A percentile compares a stretch with the other conserved stretches of the same genome.
phyloP scores from a whole-genome alignment of 2,113 vertebrate genomes.

The Xenotilapia caudafasciata region DNA sequence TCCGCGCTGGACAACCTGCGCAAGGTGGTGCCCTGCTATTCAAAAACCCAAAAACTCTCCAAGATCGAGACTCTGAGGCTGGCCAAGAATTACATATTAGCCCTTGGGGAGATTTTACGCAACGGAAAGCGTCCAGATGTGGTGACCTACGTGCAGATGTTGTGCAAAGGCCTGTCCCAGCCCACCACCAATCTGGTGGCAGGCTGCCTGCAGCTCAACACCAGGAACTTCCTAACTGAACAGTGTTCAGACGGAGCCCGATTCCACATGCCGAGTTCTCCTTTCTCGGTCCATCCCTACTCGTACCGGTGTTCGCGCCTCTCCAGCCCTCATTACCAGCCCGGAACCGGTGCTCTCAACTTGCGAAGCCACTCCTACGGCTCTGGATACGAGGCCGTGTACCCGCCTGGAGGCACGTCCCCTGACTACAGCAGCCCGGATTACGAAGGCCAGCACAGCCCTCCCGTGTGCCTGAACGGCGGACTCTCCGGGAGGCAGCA shows the following conservation, averaged over 20 bases:
- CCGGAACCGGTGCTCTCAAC: conserved; percentile 76
- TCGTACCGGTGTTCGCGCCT: conserved; percentile 87
- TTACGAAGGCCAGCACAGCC: conserved; percentile 90
- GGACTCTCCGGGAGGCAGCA: conserved; percentile 89
- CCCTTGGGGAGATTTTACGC: conserved; percentile 94
- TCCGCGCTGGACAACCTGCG: conserved; percentile 96
- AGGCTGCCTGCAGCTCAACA: conserved; percentile 92
- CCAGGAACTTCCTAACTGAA: conserved; percentile 94
- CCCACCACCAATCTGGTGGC: conserved; percentile 93
- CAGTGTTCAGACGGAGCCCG: conserved; percentile 83
- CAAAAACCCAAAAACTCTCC: conserved; percentile 96
- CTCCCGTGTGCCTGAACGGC: conserved; percentile 87
- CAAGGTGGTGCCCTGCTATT: conserved; percentile 97
- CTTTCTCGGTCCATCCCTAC: conserved; percentile 90
- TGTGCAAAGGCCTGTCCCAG: conserved; percentile 92
- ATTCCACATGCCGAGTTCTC: conserved; percentile 84
- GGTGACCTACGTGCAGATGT: conserved; percentile 92
- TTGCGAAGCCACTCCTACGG: conserved; percentile 85
- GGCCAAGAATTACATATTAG: conserved; percentile 97
- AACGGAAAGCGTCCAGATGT: conserved; percentile 94
- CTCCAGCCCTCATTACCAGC: conserved; percentile 85
- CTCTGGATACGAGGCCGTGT: conserved; percentile 81
- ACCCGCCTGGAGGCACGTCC: conserved; percentile 80
- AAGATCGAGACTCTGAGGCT: conserved; percentile 95
- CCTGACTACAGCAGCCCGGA: conserved; percentile 96